phyloP scores from a whole-genome alignment of 2,113 vertebrate species.

The Numenius arquata region DNA sequence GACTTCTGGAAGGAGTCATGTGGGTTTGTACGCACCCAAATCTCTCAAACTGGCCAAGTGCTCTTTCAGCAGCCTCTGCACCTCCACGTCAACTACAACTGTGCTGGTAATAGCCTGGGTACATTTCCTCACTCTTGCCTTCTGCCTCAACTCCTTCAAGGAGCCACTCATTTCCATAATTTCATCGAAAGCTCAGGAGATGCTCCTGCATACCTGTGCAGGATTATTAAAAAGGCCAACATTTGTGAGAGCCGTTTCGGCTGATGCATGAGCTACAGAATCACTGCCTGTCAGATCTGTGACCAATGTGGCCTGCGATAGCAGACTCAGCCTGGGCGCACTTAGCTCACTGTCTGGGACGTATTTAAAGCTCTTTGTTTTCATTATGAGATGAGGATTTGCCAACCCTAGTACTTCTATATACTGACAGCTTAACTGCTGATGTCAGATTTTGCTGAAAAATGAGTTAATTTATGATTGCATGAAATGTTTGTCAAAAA shows the following conservation, averaged over 20 bases:
- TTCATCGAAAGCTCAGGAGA: not conserved
- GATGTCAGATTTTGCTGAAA: conserved; percentile 63
- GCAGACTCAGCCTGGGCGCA: not conserved
- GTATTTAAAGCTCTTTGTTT: conserved; percentile 31
- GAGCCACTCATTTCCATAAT: not conserved
- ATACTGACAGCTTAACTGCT: conserved; percentile 58
- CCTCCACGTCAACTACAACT: not conserved
- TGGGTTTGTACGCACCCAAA: not conserved
- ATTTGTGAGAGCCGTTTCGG: not conserved
- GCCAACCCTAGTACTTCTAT: conserved; percentile 5
- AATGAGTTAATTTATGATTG: conserved; percentile 67
- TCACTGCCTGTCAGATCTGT: not conserved
- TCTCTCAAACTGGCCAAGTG: not conserved
- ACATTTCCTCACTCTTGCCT: not conserved
- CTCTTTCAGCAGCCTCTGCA: not conserved
- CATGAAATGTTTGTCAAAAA: conserved; percentile 62
- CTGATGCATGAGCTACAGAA: not conserved
- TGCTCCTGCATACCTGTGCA: not conserved
- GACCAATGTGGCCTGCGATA: not conserved
- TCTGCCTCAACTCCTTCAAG: not conserved
- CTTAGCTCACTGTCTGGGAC: conserved; percentile 41
- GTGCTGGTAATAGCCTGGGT: not conserved
- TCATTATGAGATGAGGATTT: conserved; percentile 32
- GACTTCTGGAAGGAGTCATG: not conserved
- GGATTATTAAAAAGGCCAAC: not conserved